Base-by-base conservation (phyloP, 2,888 invertebrate genomes). In the Selenia dentaria region DNA sequence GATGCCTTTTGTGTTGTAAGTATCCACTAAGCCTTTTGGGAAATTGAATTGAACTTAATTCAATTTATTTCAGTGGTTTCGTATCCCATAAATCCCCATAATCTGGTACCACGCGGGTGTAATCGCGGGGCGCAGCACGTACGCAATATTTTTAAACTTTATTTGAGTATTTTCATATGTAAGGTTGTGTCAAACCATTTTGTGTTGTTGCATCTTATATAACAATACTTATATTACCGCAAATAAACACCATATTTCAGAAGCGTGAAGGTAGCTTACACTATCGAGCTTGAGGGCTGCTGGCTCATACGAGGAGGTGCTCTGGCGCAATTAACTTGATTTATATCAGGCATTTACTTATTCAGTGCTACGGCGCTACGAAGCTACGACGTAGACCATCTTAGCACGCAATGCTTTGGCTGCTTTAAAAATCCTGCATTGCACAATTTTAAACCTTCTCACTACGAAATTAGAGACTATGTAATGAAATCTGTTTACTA, bases 301-400 rank as follows among this genome's bases (percentile, higher is more conserved):
- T 72, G 79, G 78, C 72, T 80, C 82, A 85, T 82, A 86, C 79
- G 66, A 83, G 85, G 84, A 86, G 87, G 86, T 84, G 82, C 85
- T 76, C 73, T 68, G 64, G 70, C 70, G 87, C 90, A 91, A 91
- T 91, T 90, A 90, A 87, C 91, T 87, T 91, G 91, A 91, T 91
- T 90, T 91, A 91, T 88, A 75, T 64, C 70, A 64, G 71, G 75
- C 88, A 83, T 89, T 90, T 90, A 88, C 89, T 88, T 88, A 89
- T 88, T 87, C 86, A 89, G 81, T 83, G 78, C 81, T 79, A 77
- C 79, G 73, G 32, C 40, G 80, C 81, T 83, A 78, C 78, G 79
- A 73, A 75, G 78, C 82, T 48, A 50, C 40, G 50, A 6, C 45
- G 53, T 51, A 57, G 51, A 46, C 55, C 65, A 64, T 62, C 56